Base-by-base conservation (phyloP, 2,797 vertebrate genomes). In the Trematomus bernacchii region DNA sequence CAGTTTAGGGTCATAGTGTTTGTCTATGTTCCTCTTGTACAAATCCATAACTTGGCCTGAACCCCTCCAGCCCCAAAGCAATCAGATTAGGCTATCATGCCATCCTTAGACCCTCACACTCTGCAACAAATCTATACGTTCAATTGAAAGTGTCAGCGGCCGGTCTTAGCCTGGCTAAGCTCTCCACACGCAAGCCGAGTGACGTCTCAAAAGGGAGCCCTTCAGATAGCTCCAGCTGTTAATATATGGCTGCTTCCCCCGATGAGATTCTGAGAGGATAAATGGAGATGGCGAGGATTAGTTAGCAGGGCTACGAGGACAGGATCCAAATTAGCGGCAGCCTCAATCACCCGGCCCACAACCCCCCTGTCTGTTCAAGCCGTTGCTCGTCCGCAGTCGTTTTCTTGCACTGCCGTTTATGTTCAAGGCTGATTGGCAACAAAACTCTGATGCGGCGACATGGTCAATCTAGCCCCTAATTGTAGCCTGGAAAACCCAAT, bases 231-330 rank as follows among this genome's bases (percentile, higher is more conserved):
- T 79, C 81, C 85, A 74, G 79, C 89, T 93, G 88, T 88, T 92
- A 90, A 91, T 91, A 84, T 88, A 85, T 61, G 87, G 77, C 74
- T 76, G 84, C 84, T 85, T 85, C 78, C 83, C 87, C 85, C 82
- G 76, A 93, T 92, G 90, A 94, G 92, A 94, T 94, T 89, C 79
- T 85, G 89, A 90, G 89, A 86, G 89, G 92, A 94, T 90, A 91
- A 92, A 91, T 88, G 90, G 91, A 93, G 90, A 93, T 92, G 83
- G 90, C 88, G 83, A 85, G 92, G 94, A 95, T 95, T 95, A 95
- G 77, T 76, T 92, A 71, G 81, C 57, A 6, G 59, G 74, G 81
- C 86, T 91, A 91, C 86, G 80, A 94, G 90, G 89, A 92, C 85
- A 76, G 91, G 91, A 92, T 92, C 87, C 86, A 94, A 93, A 95